Conservation (phyloP, 1,140 invertebrate genomes). For the Ectropis grisescens region DNA sequence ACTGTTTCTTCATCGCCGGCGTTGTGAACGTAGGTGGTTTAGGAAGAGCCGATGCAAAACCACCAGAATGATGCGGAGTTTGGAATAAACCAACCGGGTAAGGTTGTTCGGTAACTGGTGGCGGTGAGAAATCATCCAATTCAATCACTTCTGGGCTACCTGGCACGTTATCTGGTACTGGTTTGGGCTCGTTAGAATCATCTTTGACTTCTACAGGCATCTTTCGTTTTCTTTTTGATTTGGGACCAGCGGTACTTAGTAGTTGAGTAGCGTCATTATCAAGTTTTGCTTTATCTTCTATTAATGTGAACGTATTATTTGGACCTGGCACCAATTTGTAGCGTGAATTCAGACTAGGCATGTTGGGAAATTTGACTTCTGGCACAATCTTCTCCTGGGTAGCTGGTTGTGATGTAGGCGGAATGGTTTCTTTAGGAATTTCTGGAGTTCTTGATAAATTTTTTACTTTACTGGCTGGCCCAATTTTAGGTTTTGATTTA, state of each 20-base stretch:
- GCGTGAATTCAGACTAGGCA: constrained; percentile 32
- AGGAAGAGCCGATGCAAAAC: constrained; percentile 5
- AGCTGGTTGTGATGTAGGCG: constrained; percentile 1
- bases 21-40: constrained; percentile 26
- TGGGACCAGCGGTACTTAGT: background rate
- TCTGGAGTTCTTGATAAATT: background rate
- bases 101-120: constrained; percentile 20
- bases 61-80: constrained; percentile 21
- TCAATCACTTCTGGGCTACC: constrained; percentile 10
- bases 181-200: too few species aligned
- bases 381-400: constrained; percentile 10
- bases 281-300: constrained; percentile 31
- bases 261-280: constrained; percentile 2
- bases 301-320: constrained; percentile 50
- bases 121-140: constrained; percentile 2
- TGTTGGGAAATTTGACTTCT: constrained; percentile 26
- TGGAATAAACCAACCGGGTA: constrained; percentile 57
- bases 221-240: too few species aligned
- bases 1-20: constrained; percentile 51
- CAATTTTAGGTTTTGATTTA: constrained; percentile 42
- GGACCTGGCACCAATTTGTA: constrained; percentile 51
- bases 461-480: constrained; percentile 49
- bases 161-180: too few species aligned
- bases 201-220: too few species aligned
- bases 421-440: constrained; percentile 1